These are phyloP conservation scores for Bos taurus DNA, from an alignment of 2,113 vertebrate genomes.

Conservation along the genomic window DNA sequence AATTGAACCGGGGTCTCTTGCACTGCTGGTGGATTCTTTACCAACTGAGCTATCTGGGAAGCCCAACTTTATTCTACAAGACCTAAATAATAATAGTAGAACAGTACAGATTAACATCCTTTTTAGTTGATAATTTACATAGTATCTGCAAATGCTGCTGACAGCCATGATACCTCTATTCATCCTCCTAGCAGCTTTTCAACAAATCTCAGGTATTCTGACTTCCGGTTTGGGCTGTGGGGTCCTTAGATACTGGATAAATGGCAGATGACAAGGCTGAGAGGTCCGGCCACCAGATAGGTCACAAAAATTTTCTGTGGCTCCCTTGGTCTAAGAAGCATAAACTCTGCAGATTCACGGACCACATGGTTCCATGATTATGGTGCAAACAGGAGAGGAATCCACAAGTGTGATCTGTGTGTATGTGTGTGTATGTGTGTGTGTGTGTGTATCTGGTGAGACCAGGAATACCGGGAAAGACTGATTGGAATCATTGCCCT, in stretches of 20 bases:
- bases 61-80: not conserved
- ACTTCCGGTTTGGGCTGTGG: not conserved
- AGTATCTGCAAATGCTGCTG: not conserved
- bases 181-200: not conserved
- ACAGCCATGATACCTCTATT: not conserved
- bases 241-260: not conserved
- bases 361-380: not conserved
- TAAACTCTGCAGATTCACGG: not conserved
- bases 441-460: not conserved
- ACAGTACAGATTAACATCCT: not conserved
- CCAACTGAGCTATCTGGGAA: not conserved
- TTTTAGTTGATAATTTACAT: not conserved
- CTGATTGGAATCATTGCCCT: not conserved
- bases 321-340: not conserved
- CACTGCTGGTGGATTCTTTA: not conserved
- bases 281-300: not conserved
- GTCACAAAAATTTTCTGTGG: not conserved
- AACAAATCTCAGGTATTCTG: not conserved
- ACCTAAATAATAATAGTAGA: not conserved
- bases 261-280: not conserved
- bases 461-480: not conserved
- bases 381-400: not conserved
- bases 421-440: not conserved
- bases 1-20: not conserved
- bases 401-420: not conserved